Conservation (phyloP, 2,888 invertebrate genomes). For the Cheilosia soror region DNA sequence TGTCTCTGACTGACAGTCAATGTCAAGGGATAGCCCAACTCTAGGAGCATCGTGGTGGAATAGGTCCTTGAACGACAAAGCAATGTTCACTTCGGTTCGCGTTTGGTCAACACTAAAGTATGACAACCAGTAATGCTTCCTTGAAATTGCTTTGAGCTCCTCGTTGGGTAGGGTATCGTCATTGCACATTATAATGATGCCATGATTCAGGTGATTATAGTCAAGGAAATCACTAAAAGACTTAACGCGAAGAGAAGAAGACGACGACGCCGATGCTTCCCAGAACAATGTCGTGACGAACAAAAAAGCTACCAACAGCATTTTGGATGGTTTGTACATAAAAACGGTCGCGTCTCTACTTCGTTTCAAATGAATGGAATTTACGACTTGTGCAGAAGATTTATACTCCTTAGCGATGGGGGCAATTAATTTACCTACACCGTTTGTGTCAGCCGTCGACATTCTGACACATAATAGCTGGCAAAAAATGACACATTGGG, state of each 20-base stretch:
- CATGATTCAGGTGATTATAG: constrained; percentile 79
- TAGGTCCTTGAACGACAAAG: constrained; percentile 75
- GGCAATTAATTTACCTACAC: constrained; percentile 71
- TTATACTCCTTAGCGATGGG: constrained; percentile 64
- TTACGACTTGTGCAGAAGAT: constrained; percentile 66
- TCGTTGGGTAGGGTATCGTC: constrained; percentile 8
- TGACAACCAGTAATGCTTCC: constrained; percentile 77
- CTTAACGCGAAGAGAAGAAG: constrained; percentile 53
- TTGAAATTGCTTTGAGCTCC: constrained; percentile 29
- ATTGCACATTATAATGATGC: constrained; percentile 74
- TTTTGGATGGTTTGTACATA: constrained; percentile 21
- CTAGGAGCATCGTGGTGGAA: constrained; percentile 77
- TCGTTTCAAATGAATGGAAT: constrained; percentile 53
- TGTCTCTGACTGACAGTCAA: constrained; percentile 65
- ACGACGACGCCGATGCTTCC: neutral
- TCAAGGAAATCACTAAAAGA: constrained; percentile 80
- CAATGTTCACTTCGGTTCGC: neutral
- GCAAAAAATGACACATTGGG: constrained; percentile 78
- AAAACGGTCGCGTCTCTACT: constrained; percentile 33
- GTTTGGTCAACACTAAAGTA: constrained; percentile 75
- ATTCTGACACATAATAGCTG: constrained; percentile 79
- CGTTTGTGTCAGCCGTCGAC: constrained; percentile 66
- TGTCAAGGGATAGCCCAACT: constrained; percentile 77
- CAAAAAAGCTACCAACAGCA: constrained; percentile 33
- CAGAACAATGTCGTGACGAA: constrained; percentile 17